Percentiles rank a stretch among this genome's conserved stretches.
Conservation (phyloP, 2,888 invertebrate species). For the Trichopoda pennipes region DNA sequence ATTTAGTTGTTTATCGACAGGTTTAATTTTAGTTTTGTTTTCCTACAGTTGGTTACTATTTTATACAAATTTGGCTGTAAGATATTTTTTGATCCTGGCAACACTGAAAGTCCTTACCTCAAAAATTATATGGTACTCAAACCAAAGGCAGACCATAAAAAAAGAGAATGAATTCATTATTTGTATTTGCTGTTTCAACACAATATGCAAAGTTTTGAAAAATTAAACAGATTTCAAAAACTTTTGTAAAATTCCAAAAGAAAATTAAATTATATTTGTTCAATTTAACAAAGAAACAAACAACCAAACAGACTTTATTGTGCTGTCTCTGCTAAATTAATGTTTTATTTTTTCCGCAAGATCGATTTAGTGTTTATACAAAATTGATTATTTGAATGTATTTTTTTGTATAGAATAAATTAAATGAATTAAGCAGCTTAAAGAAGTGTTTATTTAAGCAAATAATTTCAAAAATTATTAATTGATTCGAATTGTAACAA, state of each 20-base stretch:
- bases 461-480: too few relatives aligned
- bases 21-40: too few relatives aligned
- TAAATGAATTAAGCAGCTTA: constrained; percentile 14
- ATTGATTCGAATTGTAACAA: too few relatives aligned
- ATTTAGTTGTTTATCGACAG: too few relatives aligned
- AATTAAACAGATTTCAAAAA: constrained; percentile 9
- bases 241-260: neutral
- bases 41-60: too few relatives aligned
- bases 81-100: too few relatives aligned
- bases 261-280: neutral
- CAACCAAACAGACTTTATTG: neutral
- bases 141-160: too few relatives aligned
- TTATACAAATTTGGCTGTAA: too few relatives aligned
- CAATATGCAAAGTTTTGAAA: constrained; percentile 1
- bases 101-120: too few relatives aligned
- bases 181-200: neutral
- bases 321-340: neutral
- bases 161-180: constrained; percentile 4
- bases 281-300: neutral
- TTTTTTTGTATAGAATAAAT: neutral
- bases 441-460: too few relatives aligned
- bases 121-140: too few relatives aligned
- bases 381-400: neutral
- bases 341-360: too few relatives aligned
- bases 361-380: neutral